Evolutionary conservation across 1,140 invertebrate species (phyloP), one percentile per base, ranked within the genome.

Genomic region (Eueides isabella): DNA sequence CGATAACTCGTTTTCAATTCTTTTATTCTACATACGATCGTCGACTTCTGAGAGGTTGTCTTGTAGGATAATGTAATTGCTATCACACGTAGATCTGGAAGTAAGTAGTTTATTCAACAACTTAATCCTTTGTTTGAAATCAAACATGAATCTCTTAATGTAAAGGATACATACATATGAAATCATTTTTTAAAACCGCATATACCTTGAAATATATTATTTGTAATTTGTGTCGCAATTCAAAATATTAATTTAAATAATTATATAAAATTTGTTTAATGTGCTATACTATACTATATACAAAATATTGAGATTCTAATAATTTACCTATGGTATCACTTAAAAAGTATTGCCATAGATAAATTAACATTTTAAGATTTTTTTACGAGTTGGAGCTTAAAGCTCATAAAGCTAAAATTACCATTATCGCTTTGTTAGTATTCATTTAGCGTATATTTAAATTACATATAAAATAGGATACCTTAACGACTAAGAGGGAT

Each of bases 121-220:
- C 48, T 9, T 55, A 55, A 23, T 55, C 48, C 48, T 55, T 55
- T 55, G 48, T 26, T n/a, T 44, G 41, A 44, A 44, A 38, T 38
- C 5, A 38, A 38, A 38, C 35, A 38, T 38, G 4, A 14, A 5
- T 7, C 0, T 1, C 14, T 44, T 44, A 16, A 9, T 44, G n/a
- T 44, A 0, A 44, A 38, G 5, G 0, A 38, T 38, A 16, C 16
- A 14, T 14, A 38, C n/a, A 19, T 44, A 7, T 44, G 16, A n/a
- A 44, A 44, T 44, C 5, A 2, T n/a, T 2, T 19, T 19, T 7
- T 7, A n/a, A 6, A 44, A 19, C n/a, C 41, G 31, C 7, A 38
- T n/a, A 2, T 44, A 19, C 3, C 4, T 38, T 4, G 35, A 4
- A 38, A 14, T 16, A 33, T 6, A 31, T 9, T 33, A 38, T 38